Evolutionary conservation across 2,113 vertebrate genomes (phyloP).

Genomic region (Eudyptes chrysolophus): DNA sequence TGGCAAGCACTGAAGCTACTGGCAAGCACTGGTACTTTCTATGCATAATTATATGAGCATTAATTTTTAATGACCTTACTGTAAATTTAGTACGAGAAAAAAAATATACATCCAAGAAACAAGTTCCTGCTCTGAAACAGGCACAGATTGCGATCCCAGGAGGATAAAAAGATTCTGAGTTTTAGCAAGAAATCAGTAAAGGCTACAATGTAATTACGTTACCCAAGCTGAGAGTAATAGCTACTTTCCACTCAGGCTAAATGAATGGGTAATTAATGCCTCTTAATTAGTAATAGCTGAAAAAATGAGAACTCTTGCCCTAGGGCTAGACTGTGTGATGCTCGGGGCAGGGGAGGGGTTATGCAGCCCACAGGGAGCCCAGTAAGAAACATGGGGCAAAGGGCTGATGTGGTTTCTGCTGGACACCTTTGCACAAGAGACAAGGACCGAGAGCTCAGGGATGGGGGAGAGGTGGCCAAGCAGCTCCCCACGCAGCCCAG

Average conservation of each 20-base stretch:
- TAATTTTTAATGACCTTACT: background rate
- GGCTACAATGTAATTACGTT: background rate
- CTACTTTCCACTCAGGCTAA: background rate
- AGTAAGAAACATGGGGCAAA: fast-evolving
- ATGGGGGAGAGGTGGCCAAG: background rate
- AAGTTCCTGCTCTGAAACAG: background rate
- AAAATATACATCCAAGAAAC: background rate
- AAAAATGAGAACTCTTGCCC: background rate
- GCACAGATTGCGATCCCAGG: background rate
- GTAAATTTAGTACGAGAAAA: background rate
- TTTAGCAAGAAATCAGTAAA: background rate
- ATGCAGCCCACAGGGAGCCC: background rate
- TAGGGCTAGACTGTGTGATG: background rate
- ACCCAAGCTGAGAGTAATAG: background rate
- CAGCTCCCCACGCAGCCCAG: background rate
- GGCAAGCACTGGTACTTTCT: background rate
- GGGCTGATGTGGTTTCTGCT: background rate
- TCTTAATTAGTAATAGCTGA: background rate
- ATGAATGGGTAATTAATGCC: background rate
- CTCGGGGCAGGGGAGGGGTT: background rate
- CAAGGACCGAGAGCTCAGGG: background rate
- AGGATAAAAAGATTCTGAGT: background rate
- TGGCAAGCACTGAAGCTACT: background rate
- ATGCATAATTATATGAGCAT: background rate
- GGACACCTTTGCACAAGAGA: background rate